These are phyloP conservation scores for Cosmia trapezina DNA, from an alignment of 2,888 invertebrate genomes.

Conservation along the genomic window DNA sequence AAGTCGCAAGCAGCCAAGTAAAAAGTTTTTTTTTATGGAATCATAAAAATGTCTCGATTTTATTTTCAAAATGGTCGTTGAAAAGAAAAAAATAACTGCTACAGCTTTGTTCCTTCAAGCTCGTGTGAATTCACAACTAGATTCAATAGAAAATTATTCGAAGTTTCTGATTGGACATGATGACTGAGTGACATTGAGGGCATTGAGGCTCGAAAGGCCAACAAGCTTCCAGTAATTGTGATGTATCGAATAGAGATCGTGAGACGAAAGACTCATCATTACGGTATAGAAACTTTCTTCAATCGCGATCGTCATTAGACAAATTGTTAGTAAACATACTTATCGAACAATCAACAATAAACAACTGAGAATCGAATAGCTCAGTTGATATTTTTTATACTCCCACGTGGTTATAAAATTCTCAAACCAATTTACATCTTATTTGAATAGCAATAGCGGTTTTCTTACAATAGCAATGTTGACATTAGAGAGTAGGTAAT, in stretches of 20 bases:
- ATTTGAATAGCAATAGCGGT: slow-evolving; percentile 34
- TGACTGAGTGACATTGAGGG: slow-evolving; percentile 53
- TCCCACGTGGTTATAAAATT: slow-evolving; percentile 42
- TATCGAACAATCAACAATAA: slow-evolving; percentile 53
- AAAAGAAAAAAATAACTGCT: slow-evolving; percentile 3
- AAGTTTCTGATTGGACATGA: slow-evolving; percentile 45
- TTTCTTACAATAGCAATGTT: slow-evolving; percentile 57
- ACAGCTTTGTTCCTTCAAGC: slow-evolving; percentile 18
- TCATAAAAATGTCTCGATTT: neutral
- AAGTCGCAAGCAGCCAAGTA: no score
- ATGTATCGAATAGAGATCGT: slow-evolving; percentile 26
- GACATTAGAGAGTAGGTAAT: slow-evolving; percentile 65
- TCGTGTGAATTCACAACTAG: slow-evolving; percentile 18
- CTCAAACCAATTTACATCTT: slow-evolving; percentile 38
- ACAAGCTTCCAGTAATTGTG: slow-evolving; percentile 43
- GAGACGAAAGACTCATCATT: slow-evolving; percentile 33
- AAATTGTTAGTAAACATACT: slow-evolving; percentile 57
- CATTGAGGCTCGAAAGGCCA: slow-evolving; percentile 32
- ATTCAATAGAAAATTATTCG: slow-evolving; percentile 51
- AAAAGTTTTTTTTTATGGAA: neutral
- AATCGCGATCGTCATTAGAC: slow-evolving; percentile 45
- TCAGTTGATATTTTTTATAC: slow-evolving; percentile 47
- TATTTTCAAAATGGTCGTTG: slow-evolving; percentile 11
- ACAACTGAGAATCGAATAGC: slow-evolving; percentile 38
- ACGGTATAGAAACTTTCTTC: slow-evolving; percentile 43